Evolutionary conservation across 1,140 invertebrate species (phyloP).

Genomic region (Leptopilina clavipes): DNA sequence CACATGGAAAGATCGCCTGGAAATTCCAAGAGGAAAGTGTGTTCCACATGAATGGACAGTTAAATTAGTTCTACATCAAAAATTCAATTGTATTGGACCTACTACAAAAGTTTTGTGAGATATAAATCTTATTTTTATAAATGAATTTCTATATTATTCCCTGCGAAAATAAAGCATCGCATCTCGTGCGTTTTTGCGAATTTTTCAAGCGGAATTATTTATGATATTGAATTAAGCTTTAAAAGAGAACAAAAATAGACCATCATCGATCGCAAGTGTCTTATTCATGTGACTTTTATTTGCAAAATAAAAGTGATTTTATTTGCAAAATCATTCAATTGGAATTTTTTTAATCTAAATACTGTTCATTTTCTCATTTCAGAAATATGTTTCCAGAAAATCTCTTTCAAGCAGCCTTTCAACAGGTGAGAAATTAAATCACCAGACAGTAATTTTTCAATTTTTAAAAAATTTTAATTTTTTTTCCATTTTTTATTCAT

Average conservation of each 20-base stretch:
- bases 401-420: slow-evolving; percentile 90
- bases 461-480: too few relatives aligned
- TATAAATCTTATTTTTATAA: too few relatives aligned
- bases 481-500: neutral
- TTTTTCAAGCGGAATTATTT: slow-evolving; percentile 16
- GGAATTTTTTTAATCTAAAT: neutral
- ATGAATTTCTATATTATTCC: neutral
- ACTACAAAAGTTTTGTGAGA: too few relatives aligned
- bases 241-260: slow-evolving; percentile 59
- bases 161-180: too few relatives aligned
- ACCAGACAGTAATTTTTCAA: too few relatives aligned
- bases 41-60: too few relatives aligned
- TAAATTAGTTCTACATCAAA: too few relatives aligned
- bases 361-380: slow-evolving; percentile 65
- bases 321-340: neutral
- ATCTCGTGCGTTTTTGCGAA: neutral
- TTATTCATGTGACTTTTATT: too few relatives aligned
- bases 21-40: too few relatives aligned
- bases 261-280: slow-evolving; percentile 55
- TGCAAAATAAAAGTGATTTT: too few relatives aligned
- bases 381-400: slow-evolving; percentile 93
- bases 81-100: too few relatives aligned
- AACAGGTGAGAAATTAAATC: slow-evolving; percentile 78
- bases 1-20: too few relatives aligned
- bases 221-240: slow-evolving; percentile 31